Base-by-base conservation (phyloP, 2,113 vertebrate genomes). In the Oxygymnocypris stewartii region DNA sequence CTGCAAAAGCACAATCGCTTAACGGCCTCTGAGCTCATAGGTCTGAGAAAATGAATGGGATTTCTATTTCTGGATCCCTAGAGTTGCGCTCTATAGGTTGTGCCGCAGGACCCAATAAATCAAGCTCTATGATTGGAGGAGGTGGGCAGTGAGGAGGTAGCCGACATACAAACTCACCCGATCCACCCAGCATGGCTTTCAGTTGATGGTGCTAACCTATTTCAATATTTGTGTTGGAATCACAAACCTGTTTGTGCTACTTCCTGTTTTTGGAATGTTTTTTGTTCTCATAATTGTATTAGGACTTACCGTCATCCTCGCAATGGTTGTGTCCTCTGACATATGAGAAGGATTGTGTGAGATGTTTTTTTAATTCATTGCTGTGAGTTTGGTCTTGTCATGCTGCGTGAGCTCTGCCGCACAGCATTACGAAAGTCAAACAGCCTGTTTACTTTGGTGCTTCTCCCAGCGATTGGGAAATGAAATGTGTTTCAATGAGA, bases 111-210 rank as follows among this genome's bases (percentile, higher is more conserved):
- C 51, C 44, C 20, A 40, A 44, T 35, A 85, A 89, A 89, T 79
- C 63, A 69, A 85, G 79, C 79, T 87, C 79, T 89, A n/a, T n/a
- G 71, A 81, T 77, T 81, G 12, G 42, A 69, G 14, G 28, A 79
- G 57, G 54, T 40, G 54, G 35, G 57, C 78, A 80, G 51, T 61
- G 78, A 57, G 31, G 14, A 69, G n/a, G 25, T 71, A 40, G 69
- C 79, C 10, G 89, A 85, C 88, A 89, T 91, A 88, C 87, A 83
- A 88, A 89, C 88, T 86, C 69, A 87, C 87, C 84, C 87, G 78
- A 87, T 88, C 92, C 91, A 91, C 88, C 85, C 87, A 87, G 91
- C 93, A 94, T 93, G 93, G 93, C 91, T 89, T 79, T 84, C 88
- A 87, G 79, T 87, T 76, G 25, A 71, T 54, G 87, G 77, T 86